These are phyloP conservation scores for Sinopyrophorus schimmeli DNA, from an alignment of 2,888 invertebrate species.

Conservation along the genomic window DNA sequence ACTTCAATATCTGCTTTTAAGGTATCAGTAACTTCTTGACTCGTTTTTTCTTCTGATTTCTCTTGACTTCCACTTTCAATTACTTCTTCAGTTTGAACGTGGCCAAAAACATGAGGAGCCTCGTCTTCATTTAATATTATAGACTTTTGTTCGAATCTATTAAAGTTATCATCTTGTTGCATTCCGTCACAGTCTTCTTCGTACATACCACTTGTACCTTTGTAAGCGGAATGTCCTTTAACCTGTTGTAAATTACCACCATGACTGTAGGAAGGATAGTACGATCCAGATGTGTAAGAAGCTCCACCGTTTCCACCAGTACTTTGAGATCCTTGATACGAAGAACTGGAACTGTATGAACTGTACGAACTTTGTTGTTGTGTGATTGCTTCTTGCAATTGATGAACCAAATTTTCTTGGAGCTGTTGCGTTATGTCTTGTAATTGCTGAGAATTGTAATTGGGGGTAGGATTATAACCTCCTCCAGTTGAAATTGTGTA, in stretches of 20 bases:
- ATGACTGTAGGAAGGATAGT: conserved; percentile 5
- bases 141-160: no score
- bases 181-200: conserved; percentile 25
- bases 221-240: background rate
- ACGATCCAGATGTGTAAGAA: conserved; percentile 5
- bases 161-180: conserved; percentile 30
- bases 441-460: conserved; percentile 41
- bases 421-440: conserved; percentile 45
- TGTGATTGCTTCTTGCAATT: conserved; percentile 49
- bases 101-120: no score
- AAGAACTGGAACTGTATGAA: conserved; percentile 36
- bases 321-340: conserved; percentile 7
- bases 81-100: background rate
- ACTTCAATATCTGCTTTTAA: no score
- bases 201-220: conserved; percentile 3
- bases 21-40: no score
- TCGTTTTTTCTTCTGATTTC: no score
- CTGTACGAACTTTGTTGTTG: conserved; percentile 39
- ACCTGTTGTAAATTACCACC: background rate
- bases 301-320: conserved; percentile 4
- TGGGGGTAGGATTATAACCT: conserved; percentile 35
- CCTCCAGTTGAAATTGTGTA: conserved; percentile 36
- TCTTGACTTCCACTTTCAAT: no score
- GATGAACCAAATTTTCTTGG: conserved; percentile 46
- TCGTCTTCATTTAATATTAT: no score